Base-by-base conservation (phyloP, 1,140 invertebrate genomes). In the Wasmannia auropunctata region DNA sequence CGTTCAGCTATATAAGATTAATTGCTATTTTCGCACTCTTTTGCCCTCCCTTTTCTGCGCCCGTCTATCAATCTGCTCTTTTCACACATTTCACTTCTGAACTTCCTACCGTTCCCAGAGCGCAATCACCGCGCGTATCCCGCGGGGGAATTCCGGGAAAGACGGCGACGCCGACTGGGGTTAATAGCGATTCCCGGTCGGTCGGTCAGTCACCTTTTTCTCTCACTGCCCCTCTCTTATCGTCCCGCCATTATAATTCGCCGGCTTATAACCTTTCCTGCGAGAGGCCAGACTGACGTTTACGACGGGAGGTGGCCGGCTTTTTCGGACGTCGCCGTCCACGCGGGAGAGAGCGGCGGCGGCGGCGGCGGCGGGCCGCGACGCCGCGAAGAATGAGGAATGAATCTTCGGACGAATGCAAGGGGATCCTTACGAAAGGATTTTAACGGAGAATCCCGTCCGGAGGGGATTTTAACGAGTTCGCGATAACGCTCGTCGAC, bases 171-270 rank as follows among this genome's bases (percentile, higher is more conserved):
- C n/a, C n/a, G n/a, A n/a, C n/a, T n/a, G n/a, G 86, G 86, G 90
- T 88, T 91, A 91, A 90, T 88, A 91, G 81, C 84, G 88, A 77
- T 90, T 87, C 87, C 86, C 87, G 31, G 60, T 83, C 49, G 58
- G 51, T 43, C 22, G 34, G 22, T 14, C 22, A 62, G 31, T 37
- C 31, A 54, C 51, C 79, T 90, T 77, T 80, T 56, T 79, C 74
- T 79, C 74, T 63, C 40, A 6, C 86, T 88, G 72, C 87, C 80
- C 62, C 60, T 75, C 63, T 69, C 91, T 93, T 93, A 93, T 92
- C 92, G 92, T 91, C 88, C 85, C 84, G 88, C 91, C 90, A 91
- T 92, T 93, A 91, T 87, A 91, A 90, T 92, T 90, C 89, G 49
- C 86, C 70, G 83, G 90, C 90, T 91, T 87, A 86, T 86, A 91